A percentile compares a stretch with the other conserved stretches of the same genome.
These are phyloP conservation scores for Tursiops truncatus DNA, from an alignment of 2,113 vertebrate species.

Conservation along the genomic window DNA sequence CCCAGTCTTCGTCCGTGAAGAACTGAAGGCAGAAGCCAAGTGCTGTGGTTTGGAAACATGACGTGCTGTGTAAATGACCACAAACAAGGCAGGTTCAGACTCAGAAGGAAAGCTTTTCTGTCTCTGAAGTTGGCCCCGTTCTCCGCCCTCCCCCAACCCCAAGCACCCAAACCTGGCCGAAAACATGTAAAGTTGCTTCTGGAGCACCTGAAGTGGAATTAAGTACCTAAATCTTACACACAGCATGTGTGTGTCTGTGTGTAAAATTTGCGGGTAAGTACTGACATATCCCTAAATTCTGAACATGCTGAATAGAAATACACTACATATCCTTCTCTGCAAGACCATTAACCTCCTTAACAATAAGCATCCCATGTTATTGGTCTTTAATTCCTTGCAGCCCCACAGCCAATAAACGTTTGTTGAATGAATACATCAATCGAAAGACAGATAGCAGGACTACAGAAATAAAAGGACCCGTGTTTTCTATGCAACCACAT, in stretches of 20 bases:
- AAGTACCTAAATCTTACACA: no score
- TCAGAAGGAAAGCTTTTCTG: background rate
- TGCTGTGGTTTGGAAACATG: fast-evolving
- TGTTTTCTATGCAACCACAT: background rate
- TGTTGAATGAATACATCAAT: no score
- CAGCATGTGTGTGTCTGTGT: fast-evolving
- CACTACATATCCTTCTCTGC: background rate
- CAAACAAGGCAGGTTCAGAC: background rate
- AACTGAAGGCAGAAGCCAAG: background rate
- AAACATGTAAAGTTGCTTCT: background rate
- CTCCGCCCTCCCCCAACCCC: background rate
- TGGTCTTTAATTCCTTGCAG: background rate
- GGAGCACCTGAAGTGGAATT: background rate
- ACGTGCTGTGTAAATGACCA: fast-evolving
- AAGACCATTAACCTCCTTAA: background rate
- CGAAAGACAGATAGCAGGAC: fast-evolving
- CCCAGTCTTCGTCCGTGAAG: no score
- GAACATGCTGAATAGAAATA: background rate
- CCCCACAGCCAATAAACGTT: background rate
- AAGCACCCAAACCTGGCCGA: background rate
- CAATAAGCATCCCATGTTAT: fast-evolving
- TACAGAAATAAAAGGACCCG: background rate
- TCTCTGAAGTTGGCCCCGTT: background rate
- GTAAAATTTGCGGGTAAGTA: background rate
- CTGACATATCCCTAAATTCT: background rate